Evolutionary conservation across 2,113 vertebrate genomes (phyloP).

Genomic region (Perca schrenkii): DNA sequence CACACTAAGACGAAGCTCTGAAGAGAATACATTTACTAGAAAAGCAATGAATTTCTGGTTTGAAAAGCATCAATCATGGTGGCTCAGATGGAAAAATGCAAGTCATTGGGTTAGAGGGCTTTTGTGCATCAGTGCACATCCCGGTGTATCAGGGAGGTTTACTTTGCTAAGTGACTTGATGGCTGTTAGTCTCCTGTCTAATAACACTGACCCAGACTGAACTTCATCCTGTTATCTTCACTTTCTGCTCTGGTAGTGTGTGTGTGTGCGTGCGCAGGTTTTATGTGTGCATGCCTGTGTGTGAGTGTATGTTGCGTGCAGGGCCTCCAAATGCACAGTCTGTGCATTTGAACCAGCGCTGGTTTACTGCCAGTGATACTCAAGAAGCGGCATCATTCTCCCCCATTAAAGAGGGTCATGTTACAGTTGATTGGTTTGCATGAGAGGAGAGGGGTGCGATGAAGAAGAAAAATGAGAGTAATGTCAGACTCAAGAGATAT

Average conservation of each 20-base stretch:
- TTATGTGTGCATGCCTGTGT: constrained; percentile 1
- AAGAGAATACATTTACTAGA: constrained; percentile 24
- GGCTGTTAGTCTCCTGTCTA: constrained; percentile 61
- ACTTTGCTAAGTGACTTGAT: constrained; percentile 52
- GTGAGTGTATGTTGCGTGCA: constrained; percentile 28
- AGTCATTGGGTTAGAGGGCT: constrained; percentile 30
- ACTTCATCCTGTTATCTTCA: constrained; percentile 67
- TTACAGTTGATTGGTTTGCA: constrained; percentile 79
- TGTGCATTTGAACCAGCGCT: constrained; percentile 38
- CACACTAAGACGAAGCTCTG: constrained; percentile 37
- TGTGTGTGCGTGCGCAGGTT: constrained; percentile 4
- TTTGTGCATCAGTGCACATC: constrained; percentile 25
- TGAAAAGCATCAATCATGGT: constrained; percentile 40
- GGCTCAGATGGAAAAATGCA: constrained; percentile 44
- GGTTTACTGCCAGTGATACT: constrained; percentile 70
- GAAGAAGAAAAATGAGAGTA: constrained; percentile 61
- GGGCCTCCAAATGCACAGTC: constrained; percentile 6
- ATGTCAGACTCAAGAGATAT: constrained; percentile 47
- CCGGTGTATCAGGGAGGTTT: constrained; percentile 41
- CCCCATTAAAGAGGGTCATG: constrained; percentile 72
- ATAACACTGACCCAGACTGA: constrained; percentile 58
- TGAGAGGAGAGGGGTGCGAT: constrained; percentile 39
- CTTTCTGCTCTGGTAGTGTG: constrained; percentile 53
- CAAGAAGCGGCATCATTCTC: constrained; percentile 57
- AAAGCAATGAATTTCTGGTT: constrained; percentile 46